Evolutionary conservation across 2,888 invertebrate species (phyloP).

Genomic region (Drosophila parthenogenetica): DNA sequence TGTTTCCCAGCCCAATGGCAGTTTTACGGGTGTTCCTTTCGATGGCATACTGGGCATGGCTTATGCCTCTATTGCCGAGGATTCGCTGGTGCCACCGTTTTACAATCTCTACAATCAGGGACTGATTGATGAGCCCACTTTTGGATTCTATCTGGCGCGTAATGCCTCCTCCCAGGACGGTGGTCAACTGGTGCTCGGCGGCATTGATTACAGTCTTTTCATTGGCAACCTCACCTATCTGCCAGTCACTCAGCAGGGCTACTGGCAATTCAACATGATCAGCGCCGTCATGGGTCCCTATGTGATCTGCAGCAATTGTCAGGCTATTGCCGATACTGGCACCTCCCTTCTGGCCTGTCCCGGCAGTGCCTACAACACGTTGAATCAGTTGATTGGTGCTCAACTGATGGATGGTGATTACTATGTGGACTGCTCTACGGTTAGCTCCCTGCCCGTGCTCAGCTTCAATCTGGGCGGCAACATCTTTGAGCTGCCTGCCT

Average conservation of each 20-base stretch:
- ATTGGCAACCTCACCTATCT: slow-evolving; percentile 88
- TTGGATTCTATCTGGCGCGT: slow-evolving; percentile 95
- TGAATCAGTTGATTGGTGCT: slow-evolving; percentile 92
- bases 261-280: slow-evolving; percentile 98
- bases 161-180: slow-evolving; percentile 90
- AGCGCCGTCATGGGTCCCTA: slow-evolving; percentile 86
- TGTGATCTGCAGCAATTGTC: slow-evolving; percentile 90
- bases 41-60: slow-evolving; percentile 99
- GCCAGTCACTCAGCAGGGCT: slow-evolving; percentile 92
- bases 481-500: slow-evolving; percentile 90
- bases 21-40: slow-evolving; percentile 98
- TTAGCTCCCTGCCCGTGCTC: slow-evolving; percentile 91
- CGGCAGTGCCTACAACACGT: slow-evolving; percentile 88
- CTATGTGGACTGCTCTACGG: slow-evolving; percentile 90
- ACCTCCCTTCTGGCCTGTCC: slow-evolving; percentile 96
- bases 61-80: slow-evolving; percentile 93
- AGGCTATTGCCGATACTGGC: slow-evolving; percentile 97
- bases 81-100: slow-evolving; percentile 95
- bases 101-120: slow-evolving; percentile 94
- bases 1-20: slow-evolving; percentile 94
- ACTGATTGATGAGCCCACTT: slow-evolving; percentile 89
- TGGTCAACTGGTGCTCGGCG: slow-evolving; percentile 96
- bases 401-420: slow-evolving; percentile 84
- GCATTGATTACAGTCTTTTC: slow-evolving; percentile 95
- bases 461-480: slow-evolving; percentile 90